Percentiles rank a stretch among this genome's conserved stretches.
Conservation (phyloP, 2,113 vertebrate genomes). For the Nycticryphes semicollaris region DNA sequence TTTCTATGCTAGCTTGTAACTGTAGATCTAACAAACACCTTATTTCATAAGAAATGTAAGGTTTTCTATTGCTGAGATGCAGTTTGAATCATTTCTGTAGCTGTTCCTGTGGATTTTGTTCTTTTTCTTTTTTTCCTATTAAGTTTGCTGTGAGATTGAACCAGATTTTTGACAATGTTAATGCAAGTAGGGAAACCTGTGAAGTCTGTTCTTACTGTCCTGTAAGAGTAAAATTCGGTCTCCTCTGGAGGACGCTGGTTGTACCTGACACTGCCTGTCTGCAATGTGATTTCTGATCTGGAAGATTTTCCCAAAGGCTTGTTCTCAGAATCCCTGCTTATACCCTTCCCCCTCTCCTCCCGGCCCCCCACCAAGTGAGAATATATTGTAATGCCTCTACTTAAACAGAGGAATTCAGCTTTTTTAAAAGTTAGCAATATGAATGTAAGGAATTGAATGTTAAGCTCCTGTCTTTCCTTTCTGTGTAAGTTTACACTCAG, state of each 20-base stretch:
- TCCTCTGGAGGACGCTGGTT: background rate
- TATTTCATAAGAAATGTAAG: background rate
- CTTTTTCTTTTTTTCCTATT: accelerated
- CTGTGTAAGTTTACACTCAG: background rate
- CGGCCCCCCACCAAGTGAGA: too few relatives aligned
- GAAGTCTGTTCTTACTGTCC: background rate
- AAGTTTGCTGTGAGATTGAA: background rate
- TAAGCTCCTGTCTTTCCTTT: background rate
- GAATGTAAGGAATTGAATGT: background rate
- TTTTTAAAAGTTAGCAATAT: background rate
- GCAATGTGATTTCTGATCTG: background rate
- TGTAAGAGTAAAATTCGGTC: background rate
- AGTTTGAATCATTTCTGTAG: background rate
- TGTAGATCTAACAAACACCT: background rate
- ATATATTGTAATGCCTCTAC: background rate
- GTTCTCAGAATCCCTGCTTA: background rate
- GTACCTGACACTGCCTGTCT: background rate
- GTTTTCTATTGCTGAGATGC: background rate
- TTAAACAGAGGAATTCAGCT: background rate
- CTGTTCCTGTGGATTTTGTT: background rate
- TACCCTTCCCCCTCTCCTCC: background rate
- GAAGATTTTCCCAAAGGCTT: background rate
- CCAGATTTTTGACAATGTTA: background rate
- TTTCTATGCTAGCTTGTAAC: background rate
- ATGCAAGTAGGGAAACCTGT: background rate